Evolutionary conservation across 2,797 vertebrate species (phyloP), one percentile per base, ranked within the genome.

Genomic region (Trachops cirrhosus): DNA sequence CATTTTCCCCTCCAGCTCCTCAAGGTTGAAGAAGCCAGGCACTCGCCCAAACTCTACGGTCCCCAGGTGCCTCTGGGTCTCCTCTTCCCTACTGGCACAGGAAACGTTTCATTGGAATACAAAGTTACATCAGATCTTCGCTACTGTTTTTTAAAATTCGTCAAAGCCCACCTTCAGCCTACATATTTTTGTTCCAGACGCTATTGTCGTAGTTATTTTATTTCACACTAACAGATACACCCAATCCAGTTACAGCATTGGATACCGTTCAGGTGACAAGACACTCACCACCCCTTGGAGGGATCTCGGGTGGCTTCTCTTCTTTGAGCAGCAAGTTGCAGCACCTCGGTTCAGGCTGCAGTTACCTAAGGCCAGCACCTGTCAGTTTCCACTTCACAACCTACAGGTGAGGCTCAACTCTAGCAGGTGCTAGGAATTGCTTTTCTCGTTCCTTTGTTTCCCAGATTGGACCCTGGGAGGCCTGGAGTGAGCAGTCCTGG

Each of bases 401-500:
- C 34, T 24, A 6, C 19, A 15, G 3, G 18, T 10, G 59, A 62
- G 2, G 54, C 54, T 78, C 9, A 10, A 3, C 16, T 91, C 4
- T 1, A 26, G 32, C 41, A 59, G 77, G 14, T 10, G 9, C 67
- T 19, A 29, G 22, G 16, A 34, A 8, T 5, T 41, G 62, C 62
- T 57, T 11, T 12, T 11, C 70, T 48, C 34, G 5, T 93, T 92
- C 62, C 86, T 32, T n/a, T 5, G 5, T 50, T 80, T 94, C 22
- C 44, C 75, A 83, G 16, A 52, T 52, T 11, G 41, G 59, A 44
- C n/a, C 67, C 21, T 16, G 5, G 59, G n/a, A 80, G 37, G 3
- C 62, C 34, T 21, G 18, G 21, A 6, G 95, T 95, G 84, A 97
- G 97, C 97, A 97, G 96, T 90, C 93, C 90, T 2, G 3, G 59